Conservation (phyloP, 2,888 invertebrate genomes). For the Dendrolimus pini region DNA sequence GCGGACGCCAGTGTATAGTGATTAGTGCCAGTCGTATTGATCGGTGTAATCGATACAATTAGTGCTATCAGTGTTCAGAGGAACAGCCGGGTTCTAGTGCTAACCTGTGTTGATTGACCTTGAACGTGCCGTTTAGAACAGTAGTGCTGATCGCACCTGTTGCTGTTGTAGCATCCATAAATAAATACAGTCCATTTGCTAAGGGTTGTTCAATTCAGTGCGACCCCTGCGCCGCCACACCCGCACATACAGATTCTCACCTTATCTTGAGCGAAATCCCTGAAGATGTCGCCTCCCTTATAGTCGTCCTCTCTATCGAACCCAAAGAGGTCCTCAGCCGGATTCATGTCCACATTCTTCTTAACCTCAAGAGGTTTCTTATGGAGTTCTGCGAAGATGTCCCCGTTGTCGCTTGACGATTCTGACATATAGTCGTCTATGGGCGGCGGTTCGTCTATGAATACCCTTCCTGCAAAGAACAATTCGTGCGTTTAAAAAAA, state of each 20-base stretch:
- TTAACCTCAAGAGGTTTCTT: constrained; percentile 26
- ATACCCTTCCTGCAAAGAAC: constrained; percentile 49
- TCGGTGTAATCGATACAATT: too few species aligned
- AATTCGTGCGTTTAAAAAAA: background rate
- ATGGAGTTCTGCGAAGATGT: constrained; percentile 53
- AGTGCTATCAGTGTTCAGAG: too few species aligned
- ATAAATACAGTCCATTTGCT: too few species aligned
- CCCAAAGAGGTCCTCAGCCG: constrained; percentile 33
- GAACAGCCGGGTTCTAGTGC: too few species aligned
- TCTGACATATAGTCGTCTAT: constrained; percentile 35
- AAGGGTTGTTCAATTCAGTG: too few species aligned
- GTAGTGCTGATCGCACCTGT: too few species aligned
- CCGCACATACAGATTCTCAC: constrained; percentile 10
- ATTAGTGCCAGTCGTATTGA: too few species aligned
- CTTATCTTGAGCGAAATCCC: constrained; percentile 16
- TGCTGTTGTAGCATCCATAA: too few species aligned
- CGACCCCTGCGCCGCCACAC: too few species aligned
- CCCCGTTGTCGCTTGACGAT: constrained; percentile 37
- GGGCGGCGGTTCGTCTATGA: constrained; percentile 76
- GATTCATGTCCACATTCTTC: constrained; percentile 13
- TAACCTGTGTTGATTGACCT: too few species aligned
- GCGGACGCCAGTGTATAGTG: too few species aligned
- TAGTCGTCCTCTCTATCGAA: constrained; percentile 5
- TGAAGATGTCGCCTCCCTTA: constrained; percentile 18
- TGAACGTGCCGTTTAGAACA: too few species aligned